phyloP scores from a whole-genome alignment of 2,888 invertebrate genomes.

The Trichacis sp. region DNA sequence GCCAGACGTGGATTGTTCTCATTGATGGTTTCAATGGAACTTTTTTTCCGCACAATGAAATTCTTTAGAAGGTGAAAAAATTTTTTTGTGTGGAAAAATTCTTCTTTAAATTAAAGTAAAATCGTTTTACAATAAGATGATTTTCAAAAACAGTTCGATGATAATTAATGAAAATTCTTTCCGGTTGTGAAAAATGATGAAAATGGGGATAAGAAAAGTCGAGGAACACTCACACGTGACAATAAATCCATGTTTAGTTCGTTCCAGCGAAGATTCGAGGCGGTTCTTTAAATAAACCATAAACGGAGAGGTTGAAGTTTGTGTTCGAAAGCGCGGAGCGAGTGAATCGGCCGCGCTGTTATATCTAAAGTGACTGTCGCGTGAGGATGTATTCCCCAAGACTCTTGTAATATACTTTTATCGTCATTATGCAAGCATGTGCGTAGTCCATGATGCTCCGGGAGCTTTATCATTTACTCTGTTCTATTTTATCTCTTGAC shows the following conservation, averaged over 20 bases:
- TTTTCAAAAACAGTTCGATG: too few relatives aligned
- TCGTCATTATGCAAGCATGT: slow-evolving; percentile 5
- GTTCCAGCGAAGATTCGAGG: slow-evolving; percentile 1
- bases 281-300: not conserved
- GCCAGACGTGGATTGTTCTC: too few relatives aligned
- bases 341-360: not conserved
- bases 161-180: too few relatives aligned
- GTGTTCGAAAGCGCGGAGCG: not conserved
- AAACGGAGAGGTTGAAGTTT: not conserved
- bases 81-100: too few relatives aligned
- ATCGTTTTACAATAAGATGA: too few relatives aligned
- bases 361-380: slow-evolving; percentile 1
- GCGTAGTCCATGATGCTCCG: not conserved
- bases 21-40: too few relatives aligned
- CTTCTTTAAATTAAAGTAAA: too few relatives aligned
- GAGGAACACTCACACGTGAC: slow-evolving; percentile 5
- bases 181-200: too few relatives aligned
- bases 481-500: not conserved
- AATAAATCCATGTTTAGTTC: slow-evolving; percentile 7
- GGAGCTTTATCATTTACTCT: not conserved
- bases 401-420: not conserved
- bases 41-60: too few relatives aligned
- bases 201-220: not conserved
- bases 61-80: too few relatives aligned
- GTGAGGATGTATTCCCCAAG: not conserved